These are phyloP conservation scores for Leuciscus idus DNA, from an alignment of 2,113 vertebrate species.

Conservation along the genomic window DNA sequence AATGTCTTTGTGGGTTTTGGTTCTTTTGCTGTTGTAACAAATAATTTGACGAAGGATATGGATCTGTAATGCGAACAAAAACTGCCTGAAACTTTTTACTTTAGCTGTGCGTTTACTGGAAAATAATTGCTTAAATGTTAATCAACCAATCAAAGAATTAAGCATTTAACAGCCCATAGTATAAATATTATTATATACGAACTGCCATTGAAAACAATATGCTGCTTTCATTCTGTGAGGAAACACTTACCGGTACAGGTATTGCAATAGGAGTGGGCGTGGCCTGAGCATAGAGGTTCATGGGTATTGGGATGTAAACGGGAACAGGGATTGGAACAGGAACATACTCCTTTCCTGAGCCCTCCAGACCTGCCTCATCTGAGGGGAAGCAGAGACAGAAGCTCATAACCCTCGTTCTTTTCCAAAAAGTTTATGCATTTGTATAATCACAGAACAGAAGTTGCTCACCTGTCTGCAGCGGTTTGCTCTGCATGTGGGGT, in stretches of 20 bases:
- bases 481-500: slow-evolving; percentile 98
- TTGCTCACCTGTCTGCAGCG: slow-evolving; percentile 90
- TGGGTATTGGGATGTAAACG: slow-evolving; percentile 94
- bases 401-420: not conserved
- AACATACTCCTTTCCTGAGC: slow-evolving; percentile 88
- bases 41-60: no score
- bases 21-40: no score
- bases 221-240: not conserved
- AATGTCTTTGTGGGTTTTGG: no score
- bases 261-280: slow-evolving; percentile 86
- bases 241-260: slow-evolving; percentile 88
- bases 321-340: slow-evolving; percentile 96
- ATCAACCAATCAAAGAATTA: no score
- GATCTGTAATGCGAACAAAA: no score
- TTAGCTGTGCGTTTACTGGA: no score
- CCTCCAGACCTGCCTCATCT: slow-evolving; percentile 77
- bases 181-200: not conserved
- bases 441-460: not conserved
- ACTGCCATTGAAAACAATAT: not conserved
- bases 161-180: no score
- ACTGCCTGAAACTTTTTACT: no score
- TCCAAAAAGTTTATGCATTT: not conserved
- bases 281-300: slow-evolving; percentile 93
- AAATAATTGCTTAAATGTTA: no score
- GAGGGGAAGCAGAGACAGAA: slow-evolving; percentile 53